Evolutionary conservation across 2,888 invertebrate species (phyloP).

Genomic region (Drosophila austrosaltans): DNA sequence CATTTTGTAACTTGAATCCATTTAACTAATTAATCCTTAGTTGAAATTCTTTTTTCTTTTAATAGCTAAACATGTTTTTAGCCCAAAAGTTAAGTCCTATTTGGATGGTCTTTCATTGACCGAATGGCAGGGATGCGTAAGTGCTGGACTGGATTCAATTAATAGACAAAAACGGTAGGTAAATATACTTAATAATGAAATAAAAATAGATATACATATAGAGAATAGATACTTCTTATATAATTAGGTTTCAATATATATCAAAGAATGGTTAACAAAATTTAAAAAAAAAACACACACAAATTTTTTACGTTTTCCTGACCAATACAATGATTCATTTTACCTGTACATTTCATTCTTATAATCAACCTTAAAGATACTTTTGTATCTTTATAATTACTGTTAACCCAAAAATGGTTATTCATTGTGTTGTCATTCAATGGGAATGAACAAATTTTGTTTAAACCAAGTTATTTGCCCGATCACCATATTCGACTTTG

Average conservation of each 20-base stretch:
- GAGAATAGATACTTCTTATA: not conserved
- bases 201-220: not conserved
- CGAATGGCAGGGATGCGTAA: conserved; percentile 58
- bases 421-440: conserved; percentile 1
- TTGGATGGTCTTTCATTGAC: conserved; percentile 48
- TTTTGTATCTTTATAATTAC: not conserved
- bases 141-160: conserved; percentile 58
- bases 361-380: not conserved
- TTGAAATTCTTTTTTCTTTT: not conserved
- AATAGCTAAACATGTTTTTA: conserved; percentile 43
- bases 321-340: not conserved
- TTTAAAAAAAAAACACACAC: not conserved
- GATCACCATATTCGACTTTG: conserved; percentile 3
- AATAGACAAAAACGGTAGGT: conserved; percentile 64
- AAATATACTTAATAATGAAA: not conserved
- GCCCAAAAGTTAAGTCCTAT: conserved; percentile 26
- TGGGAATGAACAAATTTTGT: not conserved
- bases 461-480: not conserved
- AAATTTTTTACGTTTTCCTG: not conserved
- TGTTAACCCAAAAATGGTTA: not conserved
- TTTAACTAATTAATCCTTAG: not conserved
- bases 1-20: not conserved
- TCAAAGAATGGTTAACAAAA: not conserved
- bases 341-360: not conserved
- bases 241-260: not conserved